These are phyloP conservation scores for Drosophila subquinaria DNA, from an alignment of 2,888 invertebrate genomes.

Conservation along the genomic window DNA sequence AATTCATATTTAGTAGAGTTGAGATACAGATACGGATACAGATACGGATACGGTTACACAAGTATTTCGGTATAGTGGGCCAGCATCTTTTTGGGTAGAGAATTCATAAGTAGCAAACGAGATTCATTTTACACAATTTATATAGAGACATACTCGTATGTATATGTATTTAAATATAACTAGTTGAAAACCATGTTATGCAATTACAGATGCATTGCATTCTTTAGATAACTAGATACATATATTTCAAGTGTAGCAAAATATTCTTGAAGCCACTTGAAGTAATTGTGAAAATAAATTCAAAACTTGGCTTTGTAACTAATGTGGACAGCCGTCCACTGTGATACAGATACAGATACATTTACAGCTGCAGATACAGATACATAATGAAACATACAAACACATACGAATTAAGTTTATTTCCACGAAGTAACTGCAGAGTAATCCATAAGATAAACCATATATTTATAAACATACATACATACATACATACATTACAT, in stretches of 20 bases:
- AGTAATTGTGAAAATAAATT: conserved; percentile 24
- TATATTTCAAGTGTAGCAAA: conserved; percentile 21
- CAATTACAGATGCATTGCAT: conserved; percentile 18
- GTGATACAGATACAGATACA: conserved; percentile 53
- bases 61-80: conserved; percentile 45
- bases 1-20: conserved; percentile 6
- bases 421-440: conserved; percentile 11
- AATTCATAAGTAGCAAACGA: conserved; percentile 32
- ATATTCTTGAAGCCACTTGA: conserved; percentile 24
- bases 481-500: conserved; percentile 32
- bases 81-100: conserved; percentile 45
- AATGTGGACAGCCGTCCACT: conserved; percentile 65
- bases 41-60: conserved; percentile 2
- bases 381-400: conserved; percentile 28
- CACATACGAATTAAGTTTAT: conserved; percentile 14
- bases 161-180: conserved; percentile 30
- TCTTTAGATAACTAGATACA: conserved; percentile 14
- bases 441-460: conserved; percentile 31
- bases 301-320: conserved; percentile 54
- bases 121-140: conserved; percentile 39
- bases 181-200: conserved; percentile 25
- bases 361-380: conserved; percentile 16
- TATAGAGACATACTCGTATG: conserved; percentile 23
- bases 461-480: conserved; percentile 19
- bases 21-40: conserved; percentile 6